phyloP scores from a whole-genome alignment of 2,113 vertebrate species.

The Pantherophis guttatus region DNA sequence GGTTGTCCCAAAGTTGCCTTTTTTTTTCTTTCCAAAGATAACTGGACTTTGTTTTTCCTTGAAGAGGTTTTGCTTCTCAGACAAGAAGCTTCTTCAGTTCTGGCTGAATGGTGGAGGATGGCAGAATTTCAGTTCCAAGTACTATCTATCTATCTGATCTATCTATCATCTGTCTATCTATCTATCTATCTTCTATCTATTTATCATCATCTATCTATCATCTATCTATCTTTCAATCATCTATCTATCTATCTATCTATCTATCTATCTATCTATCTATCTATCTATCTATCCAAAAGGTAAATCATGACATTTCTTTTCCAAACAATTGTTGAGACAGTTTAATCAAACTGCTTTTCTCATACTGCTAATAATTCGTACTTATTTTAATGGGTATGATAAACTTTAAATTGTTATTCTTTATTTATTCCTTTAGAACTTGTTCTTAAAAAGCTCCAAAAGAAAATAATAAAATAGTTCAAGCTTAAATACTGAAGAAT shows the following conservation, averaged over 20 bases:
- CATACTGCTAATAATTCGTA: not conserved
- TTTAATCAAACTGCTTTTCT: not conserved
- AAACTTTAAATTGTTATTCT: not conserved
- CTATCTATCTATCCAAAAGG: too few species aligned
- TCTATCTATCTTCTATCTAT: too few species aligned
- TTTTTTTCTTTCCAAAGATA: not conserved
- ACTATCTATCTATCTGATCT: too few species aligned
- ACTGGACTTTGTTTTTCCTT: not conserved
- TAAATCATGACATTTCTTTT: not conserved
- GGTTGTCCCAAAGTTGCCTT: not conserved
- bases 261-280: too few species aligned
- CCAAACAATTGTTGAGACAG: not conserved
- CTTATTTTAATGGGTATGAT: not conserved
- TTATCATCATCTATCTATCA: too few species aligned
- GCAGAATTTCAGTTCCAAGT: not conserved
- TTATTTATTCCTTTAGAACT: not conserved
- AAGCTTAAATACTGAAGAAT: not conserved
- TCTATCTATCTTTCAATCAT: too few species aligned
- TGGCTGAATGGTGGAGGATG: not conserved
- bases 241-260: too few species aligned
- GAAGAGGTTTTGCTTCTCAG: not conserved
- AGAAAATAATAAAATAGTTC: not conserved
- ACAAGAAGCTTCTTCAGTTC: not conserved
- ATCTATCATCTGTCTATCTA: too few species aligned
- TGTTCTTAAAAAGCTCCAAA: not conserved